Conservation (phyloP, 2,888 invertebrate genomes). For the Caenorhabditis plicata region DNA sequence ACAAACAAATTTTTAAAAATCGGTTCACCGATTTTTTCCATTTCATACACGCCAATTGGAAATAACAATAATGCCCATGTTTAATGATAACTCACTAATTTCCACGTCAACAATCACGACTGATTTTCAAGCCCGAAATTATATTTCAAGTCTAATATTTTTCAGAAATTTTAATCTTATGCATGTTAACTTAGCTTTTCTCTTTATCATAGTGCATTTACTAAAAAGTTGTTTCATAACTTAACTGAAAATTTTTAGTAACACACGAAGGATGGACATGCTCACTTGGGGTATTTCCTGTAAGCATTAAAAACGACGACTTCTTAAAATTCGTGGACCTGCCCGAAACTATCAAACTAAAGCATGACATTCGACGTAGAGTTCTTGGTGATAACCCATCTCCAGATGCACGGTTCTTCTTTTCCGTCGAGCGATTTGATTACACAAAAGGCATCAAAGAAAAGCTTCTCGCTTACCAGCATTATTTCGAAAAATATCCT, state of each 20-base stretch:
- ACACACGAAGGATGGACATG: constrained; percentile 63
- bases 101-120: too few relatives aligned
- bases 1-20: too few relatives aligned
- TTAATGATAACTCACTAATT: too few relatives aligned
- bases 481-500: constrained; percentile 63
- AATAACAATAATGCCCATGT: too few relatives aligned
- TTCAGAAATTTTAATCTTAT: background rate
- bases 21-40: too few relatives aligned
- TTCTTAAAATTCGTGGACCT: constrained; percentile 59
- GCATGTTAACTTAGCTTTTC: too few relatives aligned
- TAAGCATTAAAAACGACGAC: constrained; percentile 65
- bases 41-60: too few relatives aligned
- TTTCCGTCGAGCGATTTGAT: constrained; percentile 65
- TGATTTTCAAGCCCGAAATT: background rate
- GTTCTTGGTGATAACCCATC: constrained; percentile 55
- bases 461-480: constrained; percentile 58
- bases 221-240: background rate
- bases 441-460: constrained; percentile 65
- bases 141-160: background rate
- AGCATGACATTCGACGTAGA: constrained; percentile 51
- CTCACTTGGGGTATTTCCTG: constrained; percentile 65
- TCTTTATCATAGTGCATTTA: too few relatives aligned
- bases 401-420: constrained; percentile 58
- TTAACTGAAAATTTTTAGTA: too few relatives aligned
- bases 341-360: constrained; percentile 48